A percentile compares a stretch with the other conserved stretches of the same genome.
These are phyloP conservation scores for Phalacrocorax brasilianus DNA, from an alignment of 2,113 vertebrate genomes.

Conservation along the genomic window DNA sequence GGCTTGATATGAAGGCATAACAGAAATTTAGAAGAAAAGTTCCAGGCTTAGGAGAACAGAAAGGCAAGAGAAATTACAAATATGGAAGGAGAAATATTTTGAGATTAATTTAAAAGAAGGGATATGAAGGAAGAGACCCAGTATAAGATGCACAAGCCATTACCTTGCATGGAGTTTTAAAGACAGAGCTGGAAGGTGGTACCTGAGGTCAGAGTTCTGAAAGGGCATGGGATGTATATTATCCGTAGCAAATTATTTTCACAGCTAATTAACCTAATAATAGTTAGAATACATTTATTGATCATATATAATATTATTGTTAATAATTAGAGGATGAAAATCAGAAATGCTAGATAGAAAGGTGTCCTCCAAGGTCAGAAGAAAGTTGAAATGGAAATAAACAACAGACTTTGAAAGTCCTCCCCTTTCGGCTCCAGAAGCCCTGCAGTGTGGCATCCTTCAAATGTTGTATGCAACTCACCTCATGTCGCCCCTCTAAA, in stretches of 20 bases:
- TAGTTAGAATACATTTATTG: too few relatives aligned
- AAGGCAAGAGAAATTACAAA: background rate
- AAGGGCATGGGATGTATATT: background rate
- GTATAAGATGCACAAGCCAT: background rate
- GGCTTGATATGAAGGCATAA: background rate
- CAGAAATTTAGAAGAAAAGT: background rate
- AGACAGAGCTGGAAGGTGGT: background rate
- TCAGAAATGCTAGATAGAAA: background rate
- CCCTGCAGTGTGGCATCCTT: background rate
- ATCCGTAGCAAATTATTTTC: background rate
- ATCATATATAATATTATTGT: too few relatives aligned
- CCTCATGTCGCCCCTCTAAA: background rate
- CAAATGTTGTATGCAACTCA: background rate
- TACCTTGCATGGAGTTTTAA: background rate
- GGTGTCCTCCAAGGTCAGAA: background rate
- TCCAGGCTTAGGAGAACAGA: background rate
- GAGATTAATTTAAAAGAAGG: background rate
- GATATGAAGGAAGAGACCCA: background rate
- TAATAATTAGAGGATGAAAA: background rate
- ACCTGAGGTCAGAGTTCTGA: background rate
- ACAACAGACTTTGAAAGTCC: background rate
- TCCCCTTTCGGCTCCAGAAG: background rate
- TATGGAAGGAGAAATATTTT: background rate
- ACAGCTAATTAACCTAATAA: background rate
- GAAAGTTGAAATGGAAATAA: background rate